Conservation (phyloP, 2,797 vertebrate species). For the Cyprinodon diabolis region DNA sequence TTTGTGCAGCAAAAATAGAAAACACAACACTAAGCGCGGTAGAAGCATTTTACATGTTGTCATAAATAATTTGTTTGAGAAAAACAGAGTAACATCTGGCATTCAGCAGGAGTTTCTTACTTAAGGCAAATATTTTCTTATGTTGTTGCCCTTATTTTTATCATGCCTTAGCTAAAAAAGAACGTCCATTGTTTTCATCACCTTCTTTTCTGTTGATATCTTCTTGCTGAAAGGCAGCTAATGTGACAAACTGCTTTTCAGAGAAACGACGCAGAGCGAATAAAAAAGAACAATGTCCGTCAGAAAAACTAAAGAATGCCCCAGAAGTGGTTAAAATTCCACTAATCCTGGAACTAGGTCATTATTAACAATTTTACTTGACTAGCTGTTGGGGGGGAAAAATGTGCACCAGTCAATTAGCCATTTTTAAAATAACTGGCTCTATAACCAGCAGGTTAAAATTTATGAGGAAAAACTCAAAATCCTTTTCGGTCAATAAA, state of each 20-base stretch:
- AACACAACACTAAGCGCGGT: background rate
- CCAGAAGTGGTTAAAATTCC: background rate
- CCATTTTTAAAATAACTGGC: background rate
- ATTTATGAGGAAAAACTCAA: background rate
- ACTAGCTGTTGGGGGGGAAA: background rate
- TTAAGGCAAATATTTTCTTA: background rate
- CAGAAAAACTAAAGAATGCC: slow-evolving; percentile 3
- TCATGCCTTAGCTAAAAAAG: background rate
- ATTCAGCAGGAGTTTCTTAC: background rate
- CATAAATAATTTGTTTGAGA: background rate
- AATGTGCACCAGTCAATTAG: background rate
- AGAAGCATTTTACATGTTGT: background rate
- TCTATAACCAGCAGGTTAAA: background rate
- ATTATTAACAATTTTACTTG: background rate
- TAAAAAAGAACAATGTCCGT: background rate
- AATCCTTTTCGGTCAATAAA: background rate
- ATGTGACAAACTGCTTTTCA: slow-evolving; percentile 4
- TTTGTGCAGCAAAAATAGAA: background rate
- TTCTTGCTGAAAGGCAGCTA: background rate
- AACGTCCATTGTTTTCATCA: background rate
- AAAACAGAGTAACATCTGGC: background rate
- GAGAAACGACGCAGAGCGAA: background rate
- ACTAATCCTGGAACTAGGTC: background rate
- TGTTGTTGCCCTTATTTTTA: background rate
- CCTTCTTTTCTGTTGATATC: background rate